phyloP scores from a whole-genome alignment of 2,113 vertebrate genomes.

The Columba janthina region DNA sequence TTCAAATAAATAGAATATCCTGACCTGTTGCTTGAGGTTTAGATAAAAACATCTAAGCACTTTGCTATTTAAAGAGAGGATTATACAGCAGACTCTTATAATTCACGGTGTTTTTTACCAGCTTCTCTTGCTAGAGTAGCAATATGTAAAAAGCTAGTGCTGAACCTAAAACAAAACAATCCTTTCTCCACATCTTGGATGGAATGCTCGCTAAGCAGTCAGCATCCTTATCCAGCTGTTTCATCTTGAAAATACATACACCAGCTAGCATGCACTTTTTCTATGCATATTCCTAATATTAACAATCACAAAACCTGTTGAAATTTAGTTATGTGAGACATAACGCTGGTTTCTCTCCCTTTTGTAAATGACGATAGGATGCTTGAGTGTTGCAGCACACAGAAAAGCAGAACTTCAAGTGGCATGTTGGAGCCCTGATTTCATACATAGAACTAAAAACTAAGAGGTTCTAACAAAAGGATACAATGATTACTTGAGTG shows the following conservation, averaged over 20 bases:
- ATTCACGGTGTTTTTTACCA: neutral
- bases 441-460: neutral
- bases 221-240: neutral
- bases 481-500: too few relatives aligned
- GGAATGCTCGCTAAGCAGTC: neutral
- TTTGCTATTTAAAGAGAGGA: neutral
- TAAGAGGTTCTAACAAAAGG: neutral
- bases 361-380: neutral
- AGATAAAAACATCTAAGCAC: neutral
- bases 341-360: neutral
- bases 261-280: neutral
- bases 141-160: neutral
- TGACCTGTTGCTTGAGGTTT: neutral
- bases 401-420: neutral
- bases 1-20: conserved; percentile 15
- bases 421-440: neutral
- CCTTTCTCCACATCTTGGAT: neutral
- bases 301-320: neutral
- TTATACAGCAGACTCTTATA: neutral
- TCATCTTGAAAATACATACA: neutral
- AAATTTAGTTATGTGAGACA: neutral
- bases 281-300: neutral
- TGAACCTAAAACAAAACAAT: neutral
- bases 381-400: neutral
- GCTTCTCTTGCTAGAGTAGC: neutral